phyloP scores from a whole-genome alignment of 2,113 vertebrate genomes.

The Toxostoma redivivum region DNA sequence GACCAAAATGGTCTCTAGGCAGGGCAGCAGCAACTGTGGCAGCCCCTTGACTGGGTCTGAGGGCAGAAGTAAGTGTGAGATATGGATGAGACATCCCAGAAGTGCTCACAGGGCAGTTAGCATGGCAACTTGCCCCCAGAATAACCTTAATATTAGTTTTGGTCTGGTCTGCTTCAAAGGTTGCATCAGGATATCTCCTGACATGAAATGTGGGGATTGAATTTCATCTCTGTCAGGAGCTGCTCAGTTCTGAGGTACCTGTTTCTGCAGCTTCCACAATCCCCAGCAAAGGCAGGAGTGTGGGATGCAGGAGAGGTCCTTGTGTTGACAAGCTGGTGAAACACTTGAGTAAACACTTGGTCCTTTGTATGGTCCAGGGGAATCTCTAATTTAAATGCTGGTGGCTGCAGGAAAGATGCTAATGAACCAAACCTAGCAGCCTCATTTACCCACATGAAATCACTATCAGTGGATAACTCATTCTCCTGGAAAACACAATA shows the following conservation, averaged over 20 bases:
- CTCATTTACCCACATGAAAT: constrained; percentile 25
- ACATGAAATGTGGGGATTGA: rapidly evolving
- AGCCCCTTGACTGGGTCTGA: not conserved
- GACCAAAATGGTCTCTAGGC: not conserved
- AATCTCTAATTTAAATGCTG: not conserved
- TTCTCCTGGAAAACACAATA: constrained; percentile 44
- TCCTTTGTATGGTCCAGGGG: not conserved
- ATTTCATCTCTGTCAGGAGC: not conserved
- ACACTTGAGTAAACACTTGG: not conserved
- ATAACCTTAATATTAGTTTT: not conserved
- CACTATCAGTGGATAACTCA: not conserved
- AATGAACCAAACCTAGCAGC: constrained; percentile 1
- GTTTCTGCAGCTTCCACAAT: not conserved
- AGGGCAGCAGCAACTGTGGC: not conserved
- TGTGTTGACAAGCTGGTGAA: not conserved
- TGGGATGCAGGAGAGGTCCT: not conserved
- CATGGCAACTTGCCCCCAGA: not conserved
- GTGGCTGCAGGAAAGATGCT: not conserved
- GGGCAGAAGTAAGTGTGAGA: not conserved
- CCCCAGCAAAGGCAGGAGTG: not conserved
- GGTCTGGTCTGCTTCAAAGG: not conserved
- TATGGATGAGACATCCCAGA: not conserved
- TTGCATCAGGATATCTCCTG: not conserved
- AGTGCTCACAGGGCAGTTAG: not conserved
- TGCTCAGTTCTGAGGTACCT: not conserved